These are phyloP conservation scores for Schlechtendalia chinensis DNA, from an alignment of 1,140 invertebrate genomes.

Conservation along the genomic window DNA sequence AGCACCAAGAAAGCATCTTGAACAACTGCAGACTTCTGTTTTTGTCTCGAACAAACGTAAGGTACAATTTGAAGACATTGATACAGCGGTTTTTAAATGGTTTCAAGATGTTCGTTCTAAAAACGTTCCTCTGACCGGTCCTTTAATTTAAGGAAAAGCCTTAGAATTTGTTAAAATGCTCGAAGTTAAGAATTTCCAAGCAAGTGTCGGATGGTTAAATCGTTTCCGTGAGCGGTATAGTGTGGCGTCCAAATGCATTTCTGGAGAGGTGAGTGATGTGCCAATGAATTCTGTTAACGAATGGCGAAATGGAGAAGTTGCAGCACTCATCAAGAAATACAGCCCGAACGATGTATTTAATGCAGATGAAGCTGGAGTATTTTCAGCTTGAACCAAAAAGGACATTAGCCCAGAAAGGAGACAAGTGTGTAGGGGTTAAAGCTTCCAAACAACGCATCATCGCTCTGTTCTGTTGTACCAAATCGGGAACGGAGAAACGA, in stretches of 20 bases:
- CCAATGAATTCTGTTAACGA: constrained; percentile 4
- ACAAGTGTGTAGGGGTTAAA: no score
- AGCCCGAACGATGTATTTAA: no score
- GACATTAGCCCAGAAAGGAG: no score
- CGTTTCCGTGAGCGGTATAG: constrained; percentile 2
- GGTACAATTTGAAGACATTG: background rate
- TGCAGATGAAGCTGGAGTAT: no score
- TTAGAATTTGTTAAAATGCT: constrained; percentile 12
- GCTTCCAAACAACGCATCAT: no score
- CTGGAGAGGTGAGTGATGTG: background rate
- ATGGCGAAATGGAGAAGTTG: constrained; percentile 30
- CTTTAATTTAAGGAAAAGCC: background rate
- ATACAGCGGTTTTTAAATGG: background rate
- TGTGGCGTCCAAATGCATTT: background rate
- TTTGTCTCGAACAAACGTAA: no score
- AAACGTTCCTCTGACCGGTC: constrained; percentile 2
- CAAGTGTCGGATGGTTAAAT: constrained; percentile 5
- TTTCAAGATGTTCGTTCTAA: background rate
- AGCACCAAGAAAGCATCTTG: no score
- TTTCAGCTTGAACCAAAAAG: no score
- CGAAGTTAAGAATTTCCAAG: constrained; percentile 11
- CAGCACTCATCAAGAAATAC: no score
- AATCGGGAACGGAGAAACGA: no score
- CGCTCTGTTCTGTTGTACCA: no score
- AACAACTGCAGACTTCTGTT: no score